These are phyloP conservation scores for Calypte anna DNA, from an alignment of 2,113 vertebrate species.

Conservation along the genomic window DNA sequence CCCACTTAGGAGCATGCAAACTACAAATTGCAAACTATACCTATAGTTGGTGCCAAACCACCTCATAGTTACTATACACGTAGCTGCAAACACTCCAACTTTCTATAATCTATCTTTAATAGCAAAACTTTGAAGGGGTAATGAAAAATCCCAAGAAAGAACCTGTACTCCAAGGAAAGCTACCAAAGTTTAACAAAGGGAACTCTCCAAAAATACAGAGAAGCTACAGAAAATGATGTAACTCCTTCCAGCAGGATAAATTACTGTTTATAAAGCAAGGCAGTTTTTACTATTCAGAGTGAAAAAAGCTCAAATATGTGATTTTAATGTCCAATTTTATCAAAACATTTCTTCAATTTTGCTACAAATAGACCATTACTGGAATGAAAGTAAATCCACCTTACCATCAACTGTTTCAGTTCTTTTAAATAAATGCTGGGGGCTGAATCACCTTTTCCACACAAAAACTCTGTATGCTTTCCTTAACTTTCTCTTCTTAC, in stretches of 20 bases:
- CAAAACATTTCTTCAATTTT: neutral
- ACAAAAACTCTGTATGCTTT: neutral
- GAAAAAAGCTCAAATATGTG: neutral
- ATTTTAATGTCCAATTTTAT: neutral
- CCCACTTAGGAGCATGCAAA: rapidly evolving
- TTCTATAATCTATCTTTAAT: neutral
- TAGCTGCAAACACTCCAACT: neutral
- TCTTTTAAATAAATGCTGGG: neutral
- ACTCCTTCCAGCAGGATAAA: neutral
- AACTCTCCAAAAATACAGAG: neutral
- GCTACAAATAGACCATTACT: neutral
- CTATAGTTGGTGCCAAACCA: neutral
- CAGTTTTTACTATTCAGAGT: neutral
- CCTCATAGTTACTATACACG: neutral
- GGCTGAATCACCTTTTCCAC: neutral
- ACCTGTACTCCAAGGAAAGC: neutral
- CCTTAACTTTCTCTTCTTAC: neutral
- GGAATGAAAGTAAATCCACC: neutral
- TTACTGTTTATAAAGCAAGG: neutral
- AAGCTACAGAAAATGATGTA: neutral
- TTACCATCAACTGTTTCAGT: neutral
- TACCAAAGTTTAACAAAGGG: neutral
- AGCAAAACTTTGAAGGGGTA: neutral
- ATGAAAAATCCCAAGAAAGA: neutral
- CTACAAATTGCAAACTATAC: neutral